phyloP scores from a whole-genome alignment of 2,113 vertebrate genomes.

The Anoplopoma fimbria region DNA sequence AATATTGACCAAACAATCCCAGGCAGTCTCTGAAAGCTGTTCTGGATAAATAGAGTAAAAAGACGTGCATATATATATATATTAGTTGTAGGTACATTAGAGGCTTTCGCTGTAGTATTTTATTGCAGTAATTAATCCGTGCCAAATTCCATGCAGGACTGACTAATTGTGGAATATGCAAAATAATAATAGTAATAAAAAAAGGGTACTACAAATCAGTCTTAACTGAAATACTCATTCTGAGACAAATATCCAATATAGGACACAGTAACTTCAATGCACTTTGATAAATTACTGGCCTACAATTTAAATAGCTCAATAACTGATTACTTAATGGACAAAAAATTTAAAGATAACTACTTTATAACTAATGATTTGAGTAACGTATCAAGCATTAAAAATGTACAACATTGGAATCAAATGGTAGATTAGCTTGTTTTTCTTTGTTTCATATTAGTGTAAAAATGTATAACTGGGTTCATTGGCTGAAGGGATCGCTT shows the following conservation, averaged over 20 bases:
- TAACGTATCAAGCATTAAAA: no score
- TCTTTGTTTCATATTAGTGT: not conserved
- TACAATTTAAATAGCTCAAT: no score
- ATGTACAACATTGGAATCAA: not conserved
- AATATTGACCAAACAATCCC: not conserved
- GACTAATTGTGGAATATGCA: not conserved
- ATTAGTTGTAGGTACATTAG: not conserved
- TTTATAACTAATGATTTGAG: no score
- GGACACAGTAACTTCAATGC: no score
- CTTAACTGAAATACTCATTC: not conserved
- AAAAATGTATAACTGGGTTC: not conserved
- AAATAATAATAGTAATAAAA: not conserved
- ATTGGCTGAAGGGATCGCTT: not conserved
- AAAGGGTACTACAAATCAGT: no score
- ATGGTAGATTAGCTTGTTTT: not conserved
- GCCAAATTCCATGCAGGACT: no score
- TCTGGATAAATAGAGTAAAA: not conserved
- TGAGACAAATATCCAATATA: no score
- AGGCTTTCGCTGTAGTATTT: not conserved
- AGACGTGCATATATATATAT: no score
- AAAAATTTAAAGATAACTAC: not conserved
- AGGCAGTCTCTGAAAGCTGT: not conserved
- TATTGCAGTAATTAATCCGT: no score
- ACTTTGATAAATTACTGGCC: no score
- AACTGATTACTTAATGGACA: not conserved